Evolutionary conservation across 1,140 invertebrate species (phyloP).

Genomic region (Euura lappo): DNA sequence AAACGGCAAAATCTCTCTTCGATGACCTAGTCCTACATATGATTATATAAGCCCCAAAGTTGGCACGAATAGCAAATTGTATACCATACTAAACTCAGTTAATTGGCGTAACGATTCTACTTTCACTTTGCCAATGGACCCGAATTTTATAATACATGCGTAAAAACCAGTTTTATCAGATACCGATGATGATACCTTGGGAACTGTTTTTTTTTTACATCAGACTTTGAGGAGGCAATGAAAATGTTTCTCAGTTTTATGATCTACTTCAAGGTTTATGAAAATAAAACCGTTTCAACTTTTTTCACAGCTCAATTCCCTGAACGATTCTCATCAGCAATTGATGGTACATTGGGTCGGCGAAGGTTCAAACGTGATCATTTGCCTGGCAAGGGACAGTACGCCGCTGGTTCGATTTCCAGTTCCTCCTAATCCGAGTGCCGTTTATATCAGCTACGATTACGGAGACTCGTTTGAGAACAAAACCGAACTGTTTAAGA

Average conservation of each 20-base stretch:
- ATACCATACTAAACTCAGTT: too few species aligned
- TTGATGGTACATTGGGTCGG: conserved; percentile 91
- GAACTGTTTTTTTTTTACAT: too few species aligned
- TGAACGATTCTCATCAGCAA: conserved; percentile 87
- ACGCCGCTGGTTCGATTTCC: conserved; percentile 51
- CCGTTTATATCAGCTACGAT: conserved; percentile 85
- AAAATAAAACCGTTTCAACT: background rate
- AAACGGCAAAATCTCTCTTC: too few species aligned
- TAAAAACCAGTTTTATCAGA: too few species aligned
- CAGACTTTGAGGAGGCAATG: too few species aligned
- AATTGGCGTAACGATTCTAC: background rate
- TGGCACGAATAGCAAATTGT: too few species aligned
- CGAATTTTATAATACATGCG: background rate
- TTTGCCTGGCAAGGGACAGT: conserved; percentile 81
- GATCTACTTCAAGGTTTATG: too few species aligned
- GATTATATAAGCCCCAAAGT: too few species aligned
- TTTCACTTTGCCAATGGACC: background rate
- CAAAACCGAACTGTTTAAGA: conserved; percentile 71
- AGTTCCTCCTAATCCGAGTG: conserved; percentile 64
- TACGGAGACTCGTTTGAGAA: conserved; percentile 83
- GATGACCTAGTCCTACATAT: too few species aligned
- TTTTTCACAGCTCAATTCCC: conserved; percentile 65
- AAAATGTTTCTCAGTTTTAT: too few species aligned
- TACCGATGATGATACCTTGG: too few species aligned
- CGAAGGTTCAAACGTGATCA: conserved; percentile 82